phyloP scores from a whole-genome alignment of 1,140 invertebrate genomes.

The Drepana arcuata region DNA sequence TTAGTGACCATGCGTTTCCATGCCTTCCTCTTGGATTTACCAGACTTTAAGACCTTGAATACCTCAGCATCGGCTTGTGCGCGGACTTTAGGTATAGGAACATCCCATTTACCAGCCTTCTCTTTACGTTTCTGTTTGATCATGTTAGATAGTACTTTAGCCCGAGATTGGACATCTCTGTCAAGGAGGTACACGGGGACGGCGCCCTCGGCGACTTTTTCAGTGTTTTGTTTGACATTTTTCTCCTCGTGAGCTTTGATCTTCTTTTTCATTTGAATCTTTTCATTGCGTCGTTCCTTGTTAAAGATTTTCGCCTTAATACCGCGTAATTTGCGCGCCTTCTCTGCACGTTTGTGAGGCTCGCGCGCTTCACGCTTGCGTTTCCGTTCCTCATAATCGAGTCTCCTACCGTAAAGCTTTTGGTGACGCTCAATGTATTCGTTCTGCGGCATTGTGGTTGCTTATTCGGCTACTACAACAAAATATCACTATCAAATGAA shows the following conservation, averaged over 20 bases:
- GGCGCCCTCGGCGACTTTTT: slow-evolving; percentile 90
- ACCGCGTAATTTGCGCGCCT: slow-evolving; percentile 93
- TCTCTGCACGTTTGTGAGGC: slow-evolving; percentile 90
- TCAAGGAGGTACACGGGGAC: slow-evolving; percentile 97
- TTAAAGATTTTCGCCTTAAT: slow-evolving; percentile 99
- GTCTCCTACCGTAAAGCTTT: slow-evolving; percentile 94
- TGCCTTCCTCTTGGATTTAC: slow-evolving; percentile 95
- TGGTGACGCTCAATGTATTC: slow-evolving; percentile 99
- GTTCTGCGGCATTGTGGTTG: slow-evolving; percentile 96
- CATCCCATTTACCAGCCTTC: slow-evolving; percentile 99
- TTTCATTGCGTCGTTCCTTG: slow-evolving; percentile 96
- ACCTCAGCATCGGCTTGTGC: slow-evolving; percentile 99
- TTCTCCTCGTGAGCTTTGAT: slow-evolving; percentile 94
- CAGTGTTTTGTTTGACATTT: slow-evolving; percentile 88
- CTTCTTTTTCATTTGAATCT: slow-evolving; percentile 99
- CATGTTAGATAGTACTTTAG: slow-evolving; percentile 98
- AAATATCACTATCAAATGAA: too few relatives aligned
- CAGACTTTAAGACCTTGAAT: slow-evolving; percentile 94
- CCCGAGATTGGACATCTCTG: slow-evolving; percentile 93
- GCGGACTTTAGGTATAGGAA: slow-evolving; percentile 98
- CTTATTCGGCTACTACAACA: slow-evolving; percentile 67
- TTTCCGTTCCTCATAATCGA: slow-evolving; percentile 98
- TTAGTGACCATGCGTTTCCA: slow-evolving; percentile 99
- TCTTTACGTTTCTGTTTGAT: slow-evolving; percentile 99
- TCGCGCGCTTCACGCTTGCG: slow-evolving; percentile 95